Evolutionary conservation across 92 coral and sea anemone species (phyloP).

Genomic region (Zoanthus sociatus): DNA sequence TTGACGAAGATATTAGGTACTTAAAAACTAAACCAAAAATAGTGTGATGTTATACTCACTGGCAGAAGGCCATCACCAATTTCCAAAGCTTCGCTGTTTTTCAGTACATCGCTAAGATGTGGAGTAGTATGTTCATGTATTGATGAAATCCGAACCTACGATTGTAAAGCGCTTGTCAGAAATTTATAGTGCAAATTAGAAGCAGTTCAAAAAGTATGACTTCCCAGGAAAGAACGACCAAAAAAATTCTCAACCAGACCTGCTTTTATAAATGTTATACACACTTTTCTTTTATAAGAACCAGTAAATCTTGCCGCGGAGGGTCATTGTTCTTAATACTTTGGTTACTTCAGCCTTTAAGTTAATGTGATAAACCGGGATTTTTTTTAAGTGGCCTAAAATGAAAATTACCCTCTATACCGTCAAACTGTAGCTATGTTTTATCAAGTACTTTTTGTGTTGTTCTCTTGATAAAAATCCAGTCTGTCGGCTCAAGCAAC

Average conservation of each 20-base stretch:
- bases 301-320: not conserved
- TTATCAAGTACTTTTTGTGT: not conserved
- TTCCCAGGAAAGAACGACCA: not conserved
- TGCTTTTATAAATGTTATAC: not conserved
- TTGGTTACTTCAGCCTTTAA: not conserved
- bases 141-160: no score
- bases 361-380: not conserved
- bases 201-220: not conserved
- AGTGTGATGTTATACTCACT: constrained; percentile 20
- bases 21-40: not conserved
- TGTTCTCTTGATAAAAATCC: constrained; percentile 20
- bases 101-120: constrained; percentile 49
- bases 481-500: constrained; percentile 8
- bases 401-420: no score
- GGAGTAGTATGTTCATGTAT: not conserved
- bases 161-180: no score
- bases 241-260: not conserved
- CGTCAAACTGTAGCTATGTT: no score
- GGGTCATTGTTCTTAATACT: not conserved
- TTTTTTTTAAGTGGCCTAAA: not conserved
- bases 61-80: constrained; percentile 60
- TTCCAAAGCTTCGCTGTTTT: constrained; percentile 58
- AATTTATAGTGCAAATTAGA: not conserved
- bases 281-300: no score
- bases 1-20: not conserved